Conservation (phyloP, 2,797 vertebrate genomes). For the Coregonus suidteri region DNA sequence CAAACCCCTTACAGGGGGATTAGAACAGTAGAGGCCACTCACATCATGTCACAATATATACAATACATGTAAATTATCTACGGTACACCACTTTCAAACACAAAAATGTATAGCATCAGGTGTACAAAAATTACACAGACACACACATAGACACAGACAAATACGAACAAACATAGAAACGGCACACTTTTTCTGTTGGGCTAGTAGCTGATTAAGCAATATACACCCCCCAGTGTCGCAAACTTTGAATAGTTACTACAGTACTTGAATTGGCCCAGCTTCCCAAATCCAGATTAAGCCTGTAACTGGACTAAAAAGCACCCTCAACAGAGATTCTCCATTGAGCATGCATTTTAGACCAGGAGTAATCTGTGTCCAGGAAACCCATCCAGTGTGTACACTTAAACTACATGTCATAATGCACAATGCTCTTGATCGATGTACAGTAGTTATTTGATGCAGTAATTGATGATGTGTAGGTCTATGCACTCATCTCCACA, state of each 20-base stretch:
- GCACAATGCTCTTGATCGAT: background rate
- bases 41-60: slow-evolving; percentile 20
- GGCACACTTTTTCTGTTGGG: slow-evolving; percentile 4
- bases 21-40: background rate
- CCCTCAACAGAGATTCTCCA: background rate
- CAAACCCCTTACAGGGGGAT: background rate
- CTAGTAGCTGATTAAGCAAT: slow-evolving; percentile 30
- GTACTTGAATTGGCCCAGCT: background rate
- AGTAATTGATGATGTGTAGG: too few relatives aligned
- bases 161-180: slow-evolving; percentile 19
- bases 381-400: background rate
- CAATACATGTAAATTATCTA: background rate
- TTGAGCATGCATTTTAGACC: background rate
- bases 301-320: background rate
- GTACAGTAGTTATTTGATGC: background rate
- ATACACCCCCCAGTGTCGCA: background rate
- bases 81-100: background rate
- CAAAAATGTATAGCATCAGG: background rate
- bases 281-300: background rate
- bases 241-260: background rate
- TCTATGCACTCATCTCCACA: background rate
- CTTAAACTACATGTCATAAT: background rate
- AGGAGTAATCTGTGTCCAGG: background rate
- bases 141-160: slow-evolving; percentile 14
- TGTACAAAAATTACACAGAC: background rate